A percentile compares a stretch with the other conserved stretches of the same genome.
Evolutionary conservation across 1,140 invertebrate species (phyloP).

Genomic region (Chironomus tepperi): DNA sequence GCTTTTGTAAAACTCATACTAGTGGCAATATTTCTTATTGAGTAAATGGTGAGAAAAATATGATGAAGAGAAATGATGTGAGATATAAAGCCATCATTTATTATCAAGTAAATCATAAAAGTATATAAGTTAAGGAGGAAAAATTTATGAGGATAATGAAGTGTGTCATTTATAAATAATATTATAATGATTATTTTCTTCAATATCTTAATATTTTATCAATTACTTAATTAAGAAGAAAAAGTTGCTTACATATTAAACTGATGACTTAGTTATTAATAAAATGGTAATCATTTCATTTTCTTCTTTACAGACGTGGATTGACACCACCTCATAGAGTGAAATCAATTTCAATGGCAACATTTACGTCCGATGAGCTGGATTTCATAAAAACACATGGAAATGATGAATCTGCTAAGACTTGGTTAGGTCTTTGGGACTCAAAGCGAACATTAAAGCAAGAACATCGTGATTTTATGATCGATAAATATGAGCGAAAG

Average conservation of each 20-base stretch:
- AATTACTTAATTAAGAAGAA: background rate
- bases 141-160: background rate
- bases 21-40: too few species aligned
- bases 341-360: constrained; percentile 98
- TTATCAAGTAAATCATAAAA: too few species aligned
- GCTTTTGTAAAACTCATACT: too few species aligned
- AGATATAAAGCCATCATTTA: too few species aligned
- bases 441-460: constrained; percentile 53
- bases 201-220: background rate
- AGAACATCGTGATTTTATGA: constrained; percentile 86
- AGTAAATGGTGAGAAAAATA: too few species aligned
- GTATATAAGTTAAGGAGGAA: too few species aligned
- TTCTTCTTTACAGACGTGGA: constrained; percentile 65
- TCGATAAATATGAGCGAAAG: constrained; percentile 88
- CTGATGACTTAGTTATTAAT: too few species aligned
- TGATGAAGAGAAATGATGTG: too few species aligned
- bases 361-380: constrained; percentile 92
- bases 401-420: constrained; percentile 85
- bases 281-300: background rate
- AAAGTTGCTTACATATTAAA: too few species aligned
- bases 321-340: constrained; percentile 94
- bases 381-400: constrained; percentile 82
- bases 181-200: background rate
- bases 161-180: background rate
- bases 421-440: constrained; percentile 84